Conservation (phyloP, 2,113 vertebrate genomes). For the Ceyx melanurus region DNA sequence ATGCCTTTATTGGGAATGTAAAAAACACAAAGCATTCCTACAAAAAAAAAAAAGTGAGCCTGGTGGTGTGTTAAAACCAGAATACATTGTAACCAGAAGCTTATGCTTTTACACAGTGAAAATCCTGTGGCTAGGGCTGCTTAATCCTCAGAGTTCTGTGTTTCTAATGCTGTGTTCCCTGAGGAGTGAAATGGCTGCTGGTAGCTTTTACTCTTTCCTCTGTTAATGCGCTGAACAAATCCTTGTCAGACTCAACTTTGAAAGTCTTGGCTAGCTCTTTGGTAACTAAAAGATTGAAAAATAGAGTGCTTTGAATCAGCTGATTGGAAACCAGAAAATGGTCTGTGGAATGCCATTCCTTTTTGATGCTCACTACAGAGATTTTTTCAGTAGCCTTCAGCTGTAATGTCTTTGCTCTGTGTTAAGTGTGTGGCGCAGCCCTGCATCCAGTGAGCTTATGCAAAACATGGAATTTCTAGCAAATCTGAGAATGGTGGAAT, state of each 20-base stretch:
- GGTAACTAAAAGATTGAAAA: neutral
- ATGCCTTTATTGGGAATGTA: fast-evolving
- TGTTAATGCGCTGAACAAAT: neutral
- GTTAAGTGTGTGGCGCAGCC: neutral
- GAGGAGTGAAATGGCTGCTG: neutral
- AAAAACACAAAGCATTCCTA: neutral
- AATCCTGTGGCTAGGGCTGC: neutral
- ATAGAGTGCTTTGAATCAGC: neutral
- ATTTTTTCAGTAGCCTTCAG: neutral
- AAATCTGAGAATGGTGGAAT: neutral
- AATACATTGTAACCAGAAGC: neutral
- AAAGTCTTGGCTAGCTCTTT: neutral
- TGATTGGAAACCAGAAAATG: neutral
- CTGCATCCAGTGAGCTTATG: neutral
- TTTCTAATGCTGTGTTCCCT: neutral
- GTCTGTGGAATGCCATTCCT: neutral
- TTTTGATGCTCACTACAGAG: neutral
- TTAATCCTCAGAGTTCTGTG: fast-evolving
- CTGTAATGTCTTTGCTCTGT: neutral
- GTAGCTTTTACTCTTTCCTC: neutral
- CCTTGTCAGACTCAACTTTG: neutral
- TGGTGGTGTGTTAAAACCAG: neutral
- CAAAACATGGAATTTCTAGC: neutral
- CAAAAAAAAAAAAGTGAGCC: neutral
- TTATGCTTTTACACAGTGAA: neutral